Evolutionary conservation across 2,888 invertebrate species (phyloP), one percentile per base, ranked within the genome.

Genomic region (Coenonympha arcania): DNA sequence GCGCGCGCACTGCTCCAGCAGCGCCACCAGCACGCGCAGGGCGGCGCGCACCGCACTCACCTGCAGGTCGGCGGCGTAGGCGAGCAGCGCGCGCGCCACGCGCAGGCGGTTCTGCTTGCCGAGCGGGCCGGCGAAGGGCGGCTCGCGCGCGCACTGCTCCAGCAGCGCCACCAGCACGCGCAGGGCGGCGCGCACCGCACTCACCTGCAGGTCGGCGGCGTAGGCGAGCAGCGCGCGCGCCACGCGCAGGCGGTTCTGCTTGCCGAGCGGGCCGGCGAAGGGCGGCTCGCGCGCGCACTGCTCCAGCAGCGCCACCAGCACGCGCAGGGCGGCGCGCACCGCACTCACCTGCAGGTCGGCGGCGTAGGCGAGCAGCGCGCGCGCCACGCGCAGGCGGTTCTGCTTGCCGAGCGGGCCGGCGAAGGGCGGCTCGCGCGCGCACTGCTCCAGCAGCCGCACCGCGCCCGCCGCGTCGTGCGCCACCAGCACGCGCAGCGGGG

Each of bases 351-450:
- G 36, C n/a, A n/a, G n/a, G n/a, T n/a, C 61, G 1, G 56, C 59
- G 4, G 73, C 59, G 52, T 64, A 65, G 30, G 68, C 50, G 15
- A 79, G 73, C 16, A 83, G 64, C 0, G 79, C 75, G 22, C 81
- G 71, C 3, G 83, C 82, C 13, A 86, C 84, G 2, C 83, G 68
- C 50, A 85, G 71, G 0, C 81, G 71, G 64, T 87, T 87, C 63
- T 85, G 85, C 59, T 86, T 87, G 57, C 79, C 87, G 63, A 86
- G 80, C 48, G 87, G 86, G 24, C 85, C 86, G 41, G 73, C 80
- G 69, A 87, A 87, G 13, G 87, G 86, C 42, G 86, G 77, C 36
- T 84, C 85, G 30, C 80, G 76, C 52, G 79, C 73, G 62, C 84
- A 74, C 68, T 86, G 86, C 65, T 85, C 84, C 58, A 87, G 66